These are phyloP conservation scores for Axinella damicornis DNA, from an alignment of 37 sponge, comb jelly and placozoan genomes.

Conservation along the genomic window DNA sequence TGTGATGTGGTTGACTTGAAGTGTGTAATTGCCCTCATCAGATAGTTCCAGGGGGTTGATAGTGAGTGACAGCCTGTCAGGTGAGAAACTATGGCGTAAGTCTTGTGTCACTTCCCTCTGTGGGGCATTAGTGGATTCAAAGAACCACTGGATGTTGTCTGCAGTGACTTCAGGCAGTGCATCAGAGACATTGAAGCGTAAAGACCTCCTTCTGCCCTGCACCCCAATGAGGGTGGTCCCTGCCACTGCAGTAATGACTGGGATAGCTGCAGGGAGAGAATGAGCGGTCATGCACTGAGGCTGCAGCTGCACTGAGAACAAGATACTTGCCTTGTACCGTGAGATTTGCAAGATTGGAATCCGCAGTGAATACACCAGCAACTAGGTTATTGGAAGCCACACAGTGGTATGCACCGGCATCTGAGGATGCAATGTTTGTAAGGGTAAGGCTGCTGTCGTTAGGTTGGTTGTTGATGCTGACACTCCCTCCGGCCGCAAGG, in stretches of 20 bases:
- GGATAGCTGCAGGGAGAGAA: neutral
- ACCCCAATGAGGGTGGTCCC: neutral
- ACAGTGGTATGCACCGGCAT: constrained; percentile 20
- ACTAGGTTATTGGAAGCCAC: constrained; percentile 2
- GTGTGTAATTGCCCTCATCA: constrained; percentile 22
- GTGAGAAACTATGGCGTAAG: neutral
- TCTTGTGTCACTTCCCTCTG: neutral
- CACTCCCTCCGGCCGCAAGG: neutral
- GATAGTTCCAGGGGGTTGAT: neutral
- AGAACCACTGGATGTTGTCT: constrained; percentile 24
- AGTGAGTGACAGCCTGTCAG: constrained; percentile 1
- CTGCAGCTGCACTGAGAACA: too few relatives aligned
- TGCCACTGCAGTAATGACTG: neutral
- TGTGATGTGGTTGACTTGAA: neutral
- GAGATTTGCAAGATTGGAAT: too few relatives aligned
- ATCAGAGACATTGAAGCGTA: neutral
- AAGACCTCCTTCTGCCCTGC: neutral
- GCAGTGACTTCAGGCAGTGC: constrained; percentile 11
- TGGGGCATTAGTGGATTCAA: neutral
- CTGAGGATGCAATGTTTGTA: constrained; percentile 10
- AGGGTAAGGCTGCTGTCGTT: neutral
- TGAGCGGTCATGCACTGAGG: too few relatives aligned
- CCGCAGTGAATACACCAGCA: neutral
- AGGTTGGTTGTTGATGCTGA: neutral
- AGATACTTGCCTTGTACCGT: neutral